phyloP scores from a whole-genome alignment of 2,113 vertebrate genomes.

The Setophaga coronata region DNA sequence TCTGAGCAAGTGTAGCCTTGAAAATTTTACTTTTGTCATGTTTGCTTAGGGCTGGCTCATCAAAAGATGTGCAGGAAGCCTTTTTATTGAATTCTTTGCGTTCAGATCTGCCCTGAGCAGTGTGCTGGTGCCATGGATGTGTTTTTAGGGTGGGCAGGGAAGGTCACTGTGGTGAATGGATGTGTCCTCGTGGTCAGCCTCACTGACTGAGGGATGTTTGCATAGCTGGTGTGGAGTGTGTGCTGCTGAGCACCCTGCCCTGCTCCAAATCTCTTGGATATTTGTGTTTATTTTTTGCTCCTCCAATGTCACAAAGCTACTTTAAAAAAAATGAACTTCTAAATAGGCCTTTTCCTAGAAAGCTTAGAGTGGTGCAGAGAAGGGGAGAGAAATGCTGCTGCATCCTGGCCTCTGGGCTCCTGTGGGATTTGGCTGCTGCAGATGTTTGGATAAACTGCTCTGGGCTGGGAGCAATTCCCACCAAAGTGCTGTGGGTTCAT shows the following conservation, averaged over 20 bases:
- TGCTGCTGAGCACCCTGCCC: not conserved
- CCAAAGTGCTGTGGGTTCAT: not conserved
- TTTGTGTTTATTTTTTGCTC: not conserved
- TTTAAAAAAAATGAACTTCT: not conserved
- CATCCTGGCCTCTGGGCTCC: not conserved
- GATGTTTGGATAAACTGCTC: not conserved
- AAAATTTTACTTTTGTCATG: not conserved
- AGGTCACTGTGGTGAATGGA: not conserved
- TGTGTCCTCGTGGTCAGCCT: not conserved
- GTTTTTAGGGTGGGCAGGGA: not conserved
- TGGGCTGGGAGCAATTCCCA: not conserved
- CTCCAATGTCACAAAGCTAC: accelerated
- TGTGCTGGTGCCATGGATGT: not conserved
- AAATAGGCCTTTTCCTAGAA: not conserved
- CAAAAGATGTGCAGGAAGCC: not conserved
- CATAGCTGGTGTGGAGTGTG: not conserved
- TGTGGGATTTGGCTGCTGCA: not conserved
- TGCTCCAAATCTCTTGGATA: not conserved
- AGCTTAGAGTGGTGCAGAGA: not conserved
- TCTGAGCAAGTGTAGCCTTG: not conserved
- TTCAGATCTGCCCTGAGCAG: not conserved
- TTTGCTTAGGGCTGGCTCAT: not conserved
- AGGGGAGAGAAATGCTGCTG: not conserved
- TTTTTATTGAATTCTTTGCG: not conserved
- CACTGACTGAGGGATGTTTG: not conserved